Evolutionary conservation across 2,888 invertebrate genomes (phyloP).

Genomic region (Trilocha varians): DNA sequence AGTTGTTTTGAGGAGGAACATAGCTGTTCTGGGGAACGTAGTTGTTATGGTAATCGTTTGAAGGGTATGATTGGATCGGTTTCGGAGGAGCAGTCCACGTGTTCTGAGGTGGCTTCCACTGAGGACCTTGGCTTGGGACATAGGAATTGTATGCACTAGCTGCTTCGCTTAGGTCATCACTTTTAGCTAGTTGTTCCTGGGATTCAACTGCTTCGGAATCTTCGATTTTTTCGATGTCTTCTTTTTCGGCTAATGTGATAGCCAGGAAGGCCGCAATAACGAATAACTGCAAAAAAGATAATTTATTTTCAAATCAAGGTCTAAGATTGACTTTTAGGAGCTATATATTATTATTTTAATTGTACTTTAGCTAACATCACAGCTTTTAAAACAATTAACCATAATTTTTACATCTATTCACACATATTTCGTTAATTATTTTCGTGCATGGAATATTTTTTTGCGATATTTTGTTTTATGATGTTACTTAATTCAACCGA

Average conservation of each 20-base stretch:
- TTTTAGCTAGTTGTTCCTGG: conserved; percentile 32
- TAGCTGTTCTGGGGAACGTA: conserved; percentile 18
- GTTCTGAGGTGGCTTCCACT: conserved; percentile 21
- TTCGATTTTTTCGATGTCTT: conserved; percentile 25
- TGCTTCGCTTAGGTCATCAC: conserved; percentile 23
- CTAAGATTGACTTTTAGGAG: too few species aligned
- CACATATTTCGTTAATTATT: too few species aligned
- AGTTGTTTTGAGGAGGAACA: conserved; percentile 10
- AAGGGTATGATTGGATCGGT: neutral
- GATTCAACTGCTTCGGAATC: conserved; percentile 43
- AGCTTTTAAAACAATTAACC: too few species aligned
- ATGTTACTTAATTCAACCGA: too few species aligned
- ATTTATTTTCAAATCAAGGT: neutral
- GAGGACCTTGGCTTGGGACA: conserved; percentile 23
- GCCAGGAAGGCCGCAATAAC: conserved; percentile 44
- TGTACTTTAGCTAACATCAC: too few species aligned
- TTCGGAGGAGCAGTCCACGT: neutral
- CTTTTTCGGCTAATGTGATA: conserved; percentile 39
- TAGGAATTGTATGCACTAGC: conserved; percentile 32
- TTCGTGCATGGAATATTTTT: too few species aligned
- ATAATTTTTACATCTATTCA: too few species aligned
- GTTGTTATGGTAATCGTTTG: too few species aligned
- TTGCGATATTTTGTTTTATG: too few species aligned
- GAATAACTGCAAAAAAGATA: conserved; percentile 34
- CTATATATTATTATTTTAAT: too few species aligned